Evolutionary conservation across 2,888 invertebrate species (phyloP).

Genomic region (Xanthia togata): DNA sequence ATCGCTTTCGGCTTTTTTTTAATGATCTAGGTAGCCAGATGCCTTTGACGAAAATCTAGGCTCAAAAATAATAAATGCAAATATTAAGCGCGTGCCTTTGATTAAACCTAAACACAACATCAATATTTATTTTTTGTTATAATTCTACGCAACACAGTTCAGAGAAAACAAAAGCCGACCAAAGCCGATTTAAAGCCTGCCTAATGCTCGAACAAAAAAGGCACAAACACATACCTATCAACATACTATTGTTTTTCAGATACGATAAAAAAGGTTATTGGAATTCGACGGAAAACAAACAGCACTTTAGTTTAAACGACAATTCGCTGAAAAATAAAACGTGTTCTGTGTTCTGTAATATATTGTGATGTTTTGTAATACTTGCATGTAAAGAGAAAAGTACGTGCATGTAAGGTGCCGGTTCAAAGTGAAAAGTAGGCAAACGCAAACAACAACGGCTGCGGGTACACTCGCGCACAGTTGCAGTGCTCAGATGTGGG

Average conservation of each 20-base stretch:
- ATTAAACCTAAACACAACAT: background rate
- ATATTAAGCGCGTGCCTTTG: background rate
- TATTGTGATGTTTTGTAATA: slow-evolving; percentile 12
- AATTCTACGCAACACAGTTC: slow-evolving; percentile 12
- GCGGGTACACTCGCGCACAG: slow-evolving; percentile 9
- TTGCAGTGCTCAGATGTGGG: background rate
- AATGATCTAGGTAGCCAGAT: no score
- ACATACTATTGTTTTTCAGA: slow-evolving; percentile 19
- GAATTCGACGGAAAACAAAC: slow-evolving; percentile 11
- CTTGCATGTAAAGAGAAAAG: background rate
- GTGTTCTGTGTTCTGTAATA: background rate
- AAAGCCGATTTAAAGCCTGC: slow-evolving; percentile 37
- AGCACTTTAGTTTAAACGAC: slow-evolving; percentile 17
- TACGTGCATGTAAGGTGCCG: background rate
- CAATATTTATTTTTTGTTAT: slow-evolving; percentile 4
- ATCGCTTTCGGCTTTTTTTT: background rate
- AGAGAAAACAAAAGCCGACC: slow-evolving; percentile 11
- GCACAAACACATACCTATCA: slow-evolving; percentile 5
- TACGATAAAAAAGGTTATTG: slow-evolving; percentile 25
- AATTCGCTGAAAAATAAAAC: slow-evolving; percentile 5
- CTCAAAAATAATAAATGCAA: background rate
- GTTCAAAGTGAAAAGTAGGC: slow-evolving; percentile 8
- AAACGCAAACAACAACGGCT: slow-evolving; percentile 10
- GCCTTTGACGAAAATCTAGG: no score
- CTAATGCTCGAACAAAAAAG: slow-evolving; percentile 16